Conservation (phyloP, 2,797 vertebrate species). For the Vireo griseus region DNA sequence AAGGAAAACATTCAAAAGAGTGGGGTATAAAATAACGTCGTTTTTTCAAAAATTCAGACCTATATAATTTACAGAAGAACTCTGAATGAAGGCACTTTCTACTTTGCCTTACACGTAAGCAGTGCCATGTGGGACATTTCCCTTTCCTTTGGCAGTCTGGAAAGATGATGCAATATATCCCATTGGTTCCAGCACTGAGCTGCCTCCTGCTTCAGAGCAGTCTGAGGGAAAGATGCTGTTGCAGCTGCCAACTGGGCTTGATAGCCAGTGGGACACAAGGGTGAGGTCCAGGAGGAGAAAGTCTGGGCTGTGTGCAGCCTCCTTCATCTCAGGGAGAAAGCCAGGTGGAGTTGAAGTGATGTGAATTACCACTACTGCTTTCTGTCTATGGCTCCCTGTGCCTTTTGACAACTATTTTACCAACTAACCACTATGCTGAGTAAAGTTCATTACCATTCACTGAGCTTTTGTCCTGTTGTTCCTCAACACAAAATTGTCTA, state of each 20-base stretch:
- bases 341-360: not conserved
- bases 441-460: not conserved
- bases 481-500: not conserved
- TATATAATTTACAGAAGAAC: not conserved
- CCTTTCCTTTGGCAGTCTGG: not conserved
- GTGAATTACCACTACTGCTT: not conserved
- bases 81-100: not conserved
- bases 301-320: not conserved
- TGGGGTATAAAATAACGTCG: not conserved
- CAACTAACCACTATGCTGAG: not conserved
- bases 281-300: constrained; percentile 1
- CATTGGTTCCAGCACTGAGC: not conserved
- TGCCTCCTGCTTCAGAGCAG: not conserved
- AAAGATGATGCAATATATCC: not conserved
- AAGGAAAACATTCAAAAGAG: not conserved
- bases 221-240: not conserved
- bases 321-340: not conserved
- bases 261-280: not conserved
- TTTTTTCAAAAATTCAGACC: not conserved
- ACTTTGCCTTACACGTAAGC: not conserved
- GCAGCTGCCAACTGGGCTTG: not conserved
- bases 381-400: not conserved
- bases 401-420: not conserved
- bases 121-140: not conserved
- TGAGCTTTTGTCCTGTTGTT: not conserved